Conservation (phyloP, 1,140 invertebrate genomes). For the Temnothorax nylanderi region DNA sequence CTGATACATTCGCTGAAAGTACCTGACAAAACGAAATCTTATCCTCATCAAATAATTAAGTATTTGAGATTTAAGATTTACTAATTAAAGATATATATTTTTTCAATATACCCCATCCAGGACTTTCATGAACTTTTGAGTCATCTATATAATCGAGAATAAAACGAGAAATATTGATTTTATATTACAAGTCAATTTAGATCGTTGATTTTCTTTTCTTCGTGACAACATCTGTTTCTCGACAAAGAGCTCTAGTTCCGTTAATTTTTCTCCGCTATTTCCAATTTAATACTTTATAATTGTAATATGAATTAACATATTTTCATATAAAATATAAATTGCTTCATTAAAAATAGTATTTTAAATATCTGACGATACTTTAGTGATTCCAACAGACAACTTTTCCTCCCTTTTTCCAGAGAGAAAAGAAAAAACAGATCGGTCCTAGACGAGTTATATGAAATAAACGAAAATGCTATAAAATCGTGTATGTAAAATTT, state of each 20-base stretch:
- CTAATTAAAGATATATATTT: not conserved
- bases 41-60: not conserved
- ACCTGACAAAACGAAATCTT: not conserved
- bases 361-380: not conserved
- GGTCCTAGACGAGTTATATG: not conserved
- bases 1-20: not conserved
- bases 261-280: not conserved
- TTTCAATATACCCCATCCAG: not conserved
- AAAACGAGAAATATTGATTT: not conserved
- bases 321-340: not conserved
- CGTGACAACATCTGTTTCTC: not conserved
- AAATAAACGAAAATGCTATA: not conserved
- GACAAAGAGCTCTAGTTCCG: not conserved
- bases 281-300: not conserved
- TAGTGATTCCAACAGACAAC: not conserved
- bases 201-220: not conserved
- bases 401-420: not conserved
- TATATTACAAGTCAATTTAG: not conserved
- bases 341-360: not conserved
- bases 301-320: not conserved
- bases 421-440: not conserved
- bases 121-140: not conserved
- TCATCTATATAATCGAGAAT: not conserved
- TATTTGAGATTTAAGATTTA: not conserved
- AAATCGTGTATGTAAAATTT: not conserved